These are phyloP conservation scores for Rhogogaster chlorosoma DNA, from an alignment of 2,888 invertebrate genomes.

Conservation along the genomic window DNA sequence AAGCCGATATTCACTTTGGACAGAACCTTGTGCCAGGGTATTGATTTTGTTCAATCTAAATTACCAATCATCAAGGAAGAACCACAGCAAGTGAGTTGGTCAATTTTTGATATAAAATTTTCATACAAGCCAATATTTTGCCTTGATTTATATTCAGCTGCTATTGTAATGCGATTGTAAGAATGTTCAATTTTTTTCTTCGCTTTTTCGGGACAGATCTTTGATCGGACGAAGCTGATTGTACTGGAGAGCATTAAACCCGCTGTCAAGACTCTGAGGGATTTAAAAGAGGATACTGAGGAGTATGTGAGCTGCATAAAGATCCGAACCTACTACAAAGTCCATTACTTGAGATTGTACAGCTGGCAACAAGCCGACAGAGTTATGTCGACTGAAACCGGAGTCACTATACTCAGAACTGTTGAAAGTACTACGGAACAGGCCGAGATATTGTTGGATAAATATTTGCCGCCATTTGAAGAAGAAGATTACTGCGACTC, in stretches of 20 bases:
- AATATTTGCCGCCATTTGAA: conserved; percentile 83
- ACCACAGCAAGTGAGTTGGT: conserved; percentile 76
- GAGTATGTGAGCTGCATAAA: conserved; percentile 68
- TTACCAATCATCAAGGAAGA: conserved; percentile 85
- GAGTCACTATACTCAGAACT: conserved; percentile 84
- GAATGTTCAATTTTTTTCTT: too few species aligned
- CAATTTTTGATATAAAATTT: neutral
- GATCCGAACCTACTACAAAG: conserved; percentile 77
- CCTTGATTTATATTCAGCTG: neutral
- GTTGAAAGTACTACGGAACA: conserved; percentile 85
- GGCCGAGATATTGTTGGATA: conserved; percentile 87
- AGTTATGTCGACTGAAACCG: conserved; percentile 85
- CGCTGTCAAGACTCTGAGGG: conserved; percentile 68
- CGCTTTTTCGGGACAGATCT: conserved; percentile 63
- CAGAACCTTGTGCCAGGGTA: conserved; percentile 83
- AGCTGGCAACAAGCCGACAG: conserved; percentile 87
- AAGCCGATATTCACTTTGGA: conserved; percentile 82
- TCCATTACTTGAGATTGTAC: conserved; percentile 84
- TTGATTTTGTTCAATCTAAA: conserved; percentile 83
- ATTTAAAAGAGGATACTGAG: conserved; percentile 68
- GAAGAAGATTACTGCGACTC: conserved; percentile 80
- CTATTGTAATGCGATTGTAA: neutral
- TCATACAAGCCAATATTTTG: conserved; percentile 54
- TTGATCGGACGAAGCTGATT: conserved; percentile 72
- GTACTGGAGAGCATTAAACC: conserved; percentile 68